Evolutionary conservation across 37 sponge, comb jelly and placozoan genomes (phyloP), one percentile per base, ranked within the genome.

Genomic region (Beroe ovata): DNA sequence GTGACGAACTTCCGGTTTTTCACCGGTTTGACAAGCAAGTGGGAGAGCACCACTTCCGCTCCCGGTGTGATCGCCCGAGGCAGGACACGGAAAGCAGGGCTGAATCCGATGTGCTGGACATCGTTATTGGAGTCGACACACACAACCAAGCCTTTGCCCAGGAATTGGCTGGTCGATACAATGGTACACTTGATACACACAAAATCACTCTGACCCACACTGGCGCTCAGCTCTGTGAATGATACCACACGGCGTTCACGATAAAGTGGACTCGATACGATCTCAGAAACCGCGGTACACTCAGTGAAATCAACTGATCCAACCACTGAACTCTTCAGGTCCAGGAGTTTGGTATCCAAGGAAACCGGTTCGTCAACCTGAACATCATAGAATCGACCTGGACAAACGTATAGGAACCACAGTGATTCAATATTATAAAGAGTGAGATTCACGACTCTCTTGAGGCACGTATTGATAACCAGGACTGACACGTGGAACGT

Each of bases 101-200:
- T 66, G 69, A 66, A 66, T 29, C 32, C 69, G 18, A 66, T 66
- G 69, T 66, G 29, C 35, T 66, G 36, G 16, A 66, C 30, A 18
- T 66, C 30, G 14, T 66, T 66, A 33, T 66, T 8, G 8, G 35
- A 2, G 69, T 66, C 69, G 1, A 33, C 69, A 30, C 25, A 66
- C 30, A 37, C 18, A 34, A 66, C 30, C 1, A 66, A 30, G 18
- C 69, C 69, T 11, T 18, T 32, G 8, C 8, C 34, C 35, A 34
- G 18, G 36, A 66, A 66, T 6, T 34, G 34, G 3, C 36, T 34
- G 8, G 36, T 66, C 4, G 32, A 25, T 34, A 66, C 35, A 34
- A 66, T 37, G 25, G 14, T 37, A 47, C 54, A 47, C 54, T 47
- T 47, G 54, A 47, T 47, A 47, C 54, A 11, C 2, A 16, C 69